Evolutionary conservation across 2,113 vertebrate species (phyloP), one percentile per base, ranked within the genome.

Genomic region (Sceloporus undulatus): DNA sequence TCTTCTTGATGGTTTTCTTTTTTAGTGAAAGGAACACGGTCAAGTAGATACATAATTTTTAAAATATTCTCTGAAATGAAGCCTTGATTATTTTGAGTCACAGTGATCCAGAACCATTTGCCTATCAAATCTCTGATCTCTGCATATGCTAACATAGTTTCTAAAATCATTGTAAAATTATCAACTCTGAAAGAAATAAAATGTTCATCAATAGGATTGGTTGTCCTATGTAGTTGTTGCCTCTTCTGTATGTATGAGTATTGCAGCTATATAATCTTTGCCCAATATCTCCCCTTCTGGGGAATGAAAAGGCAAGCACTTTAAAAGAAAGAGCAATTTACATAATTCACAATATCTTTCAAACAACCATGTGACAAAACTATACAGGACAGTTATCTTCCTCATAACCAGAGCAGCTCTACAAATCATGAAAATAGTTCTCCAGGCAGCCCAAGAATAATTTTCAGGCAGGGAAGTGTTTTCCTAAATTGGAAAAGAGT

Each of bases 11-110:
- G 88, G 83, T 79, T 85, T 90, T 77, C 8, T 52, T 90, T 92
- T 90, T 65, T 87, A 27, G 84, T 52, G 9, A 70, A 94, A 89
- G 81, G 79, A 59, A 94, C 77, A 92, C 78, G 89, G 91, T 93
- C 94, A 93, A 92, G 92, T 78, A 68, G 2, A 38, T 48, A 85
- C 38, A 59, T 76, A 71, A 68, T 11, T 18, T 56, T 70, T 34
- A 48, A 48, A 48, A 48, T 48, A 80, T 79, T 14, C 10, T 19
- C n/a, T 13, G 10, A 78, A 40, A 56, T 75, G n/a, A n/a, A 5
- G 21, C 38, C 11, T 48, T 85, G 25, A 21, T 52, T 83, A 83
- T 83, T 29, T 16, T 83, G 66, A 2, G 52, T 83, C 66, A 71
- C 66, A 71, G 65, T 48, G 65, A 70, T 38, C 78, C 62, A 2